Percentiles rank a stretch among this genome's conserved stretches.
These are phyloP conservation scores for Gasterosteus nipponicus DNA, from an alignment of 2,113 vertebrate species.

Conservation along the genomic window DNA sequence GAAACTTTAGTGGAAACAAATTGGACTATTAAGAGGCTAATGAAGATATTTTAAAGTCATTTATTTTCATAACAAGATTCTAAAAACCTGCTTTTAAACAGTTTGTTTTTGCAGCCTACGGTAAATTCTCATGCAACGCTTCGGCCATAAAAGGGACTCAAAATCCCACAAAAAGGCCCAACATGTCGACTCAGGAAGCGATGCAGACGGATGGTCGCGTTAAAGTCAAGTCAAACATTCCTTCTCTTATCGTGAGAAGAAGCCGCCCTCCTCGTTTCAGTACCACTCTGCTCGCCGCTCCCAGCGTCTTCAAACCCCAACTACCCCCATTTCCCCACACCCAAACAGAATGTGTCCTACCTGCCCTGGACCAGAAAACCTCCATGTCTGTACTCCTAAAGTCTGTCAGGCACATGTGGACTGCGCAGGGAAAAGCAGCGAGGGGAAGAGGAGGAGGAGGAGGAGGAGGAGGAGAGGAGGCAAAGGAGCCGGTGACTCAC, in stretches of 20 bases:
- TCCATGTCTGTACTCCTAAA: conserved; percentile 63
- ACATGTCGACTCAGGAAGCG: background rate
- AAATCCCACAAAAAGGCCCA: background rate
- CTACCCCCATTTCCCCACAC: no score
- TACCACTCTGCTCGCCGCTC: conserved; percentile 22
- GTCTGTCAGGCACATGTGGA: conserved; percentile 25
- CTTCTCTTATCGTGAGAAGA: conserved; percentile 36
- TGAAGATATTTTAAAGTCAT: background rate
- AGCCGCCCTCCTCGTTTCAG: conserved; percentile 3
- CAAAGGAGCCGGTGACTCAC: conserved; percentile 65
- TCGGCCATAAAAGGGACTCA: background rate
- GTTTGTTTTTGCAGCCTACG: no score
- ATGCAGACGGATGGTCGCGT: background rate
- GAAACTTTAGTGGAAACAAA: background rate
- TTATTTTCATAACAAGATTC: background rate
- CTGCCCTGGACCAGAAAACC: conserved; percentile 70
- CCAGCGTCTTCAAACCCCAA: background rate
- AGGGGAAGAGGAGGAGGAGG: background rate
- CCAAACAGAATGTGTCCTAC: conserved; percentile 52
- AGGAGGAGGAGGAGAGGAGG: conserved; percentile 3
- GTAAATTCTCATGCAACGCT: background rate
- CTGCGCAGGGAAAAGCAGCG: background rate
- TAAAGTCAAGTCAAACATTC: conserved; percentile 51
- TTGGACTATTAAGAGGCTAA: background rate
- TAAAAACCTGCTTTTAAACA: background rate